Evolutionary conservation across 2,888 invertebrate genomes (phyloP).

Genomic region (Patella ulyssiponensis): DNA sequence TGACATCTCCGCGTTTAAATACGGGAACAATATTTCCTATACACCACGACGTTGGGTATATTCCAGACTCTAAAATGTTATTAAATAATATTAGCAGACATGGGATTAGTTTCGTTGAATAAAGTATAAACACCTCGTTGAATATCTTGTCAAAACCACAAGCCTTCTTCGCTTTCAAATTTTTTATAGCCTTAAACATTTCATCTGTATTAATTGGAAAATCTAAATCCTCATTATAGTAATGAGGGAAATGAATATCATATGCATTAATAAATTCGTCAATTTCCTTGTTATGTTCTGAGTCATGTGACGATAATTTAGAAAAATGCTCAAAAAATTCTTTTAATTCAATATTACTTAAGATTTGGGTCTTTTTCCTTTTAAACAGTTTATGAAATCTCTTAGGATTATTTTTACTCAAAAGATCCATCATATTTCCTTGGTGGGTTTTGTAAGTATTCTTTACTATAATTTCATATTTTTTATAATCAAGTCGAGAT

Average conservation of each 20-base stretch:
- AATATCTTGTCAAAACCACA: neutral
- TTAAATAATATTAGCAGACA: neutral
- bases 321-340: neutral
- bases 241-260: neutral
- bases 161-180: neutral
- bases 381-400: constrained; percentile 10
- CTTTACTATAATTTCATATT: neutral
- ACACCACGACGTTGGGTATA: neutral
- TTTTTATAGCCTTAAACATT: neutral
- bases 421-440: constrained; percentile 3
- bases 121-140: neutral
- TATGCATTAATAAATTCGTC: neutral
- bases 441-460: neutral
- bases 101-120: neutral
- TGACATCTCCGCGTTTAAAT: neutral
- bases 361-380: neutral
- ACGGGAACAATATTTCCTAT: neutral
- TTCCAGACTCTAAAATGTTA: neutral
- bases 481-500: constrained; percentile 6
- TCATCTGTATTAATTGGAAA: neutral
- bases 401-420: constrained; percentile 11
- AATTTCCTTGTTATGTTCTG: neutral
- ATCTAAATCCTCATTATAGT: neutral
- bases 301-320: neutral
- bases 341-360: neutral